Percentiles rank a stretch among this genome's conserved stretches.
Conservation (phyloP, 1,140 invertebrate genomes). For the Drosophila paulistorum region DNA sequence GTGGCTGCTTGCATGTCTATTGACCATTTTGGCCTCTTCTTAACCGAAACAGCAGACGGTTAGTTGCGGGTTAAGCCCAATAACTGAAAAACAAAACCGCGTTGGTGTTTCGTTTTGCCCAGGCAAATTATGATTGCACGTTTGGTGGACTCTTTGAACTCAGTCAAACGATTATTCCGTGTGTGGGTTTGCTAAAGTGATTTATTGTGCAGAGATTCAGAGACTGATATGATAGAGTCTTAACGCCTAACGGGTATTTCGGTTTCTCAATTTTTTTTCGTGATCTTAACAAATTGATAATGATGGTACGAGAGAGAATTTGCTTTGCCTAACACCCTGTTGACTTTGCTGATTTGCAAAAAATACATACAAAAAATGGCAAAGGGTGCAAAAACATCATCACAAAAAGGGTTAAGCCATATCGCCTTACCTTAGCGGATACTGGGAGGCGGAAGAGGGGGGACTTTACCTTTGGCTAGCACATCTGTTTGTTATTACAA, state of each 20-base stretch:
- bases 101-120: constrained; percentile 35
- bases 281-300: constrained; percentile 62
- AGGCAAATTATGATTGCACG: constrained; percentile 66
- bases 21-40: constrained; percentile 49
- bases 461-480: background rate
- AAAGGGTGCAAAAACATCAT: constrained; percentile 28
- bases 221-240: constrained; percentile 35
- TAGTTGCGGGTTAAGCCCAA: constrained; percentile 51
- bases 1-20: constrained; percentile 58
- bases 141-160: constrained; percentile 58
- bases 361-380: constrained; percentile 16
- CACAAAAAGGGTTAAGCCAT: constrained; percentile 55
- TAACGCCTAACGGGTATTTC: constrained; percentile 66
- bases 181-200: constrained; percentile 60
- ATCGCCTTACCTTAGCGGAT: constrained; percentile 54
- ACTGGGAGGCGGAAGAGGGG: background rate
- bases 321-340: constrained; percentile 31
- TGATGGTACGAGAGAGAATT: constrained; percentile 20
- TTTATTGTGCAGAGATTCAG: constrained; percentile 48
- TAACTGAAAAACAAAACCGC: constrained; percentile 21
- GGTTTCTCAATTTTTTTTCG: constrained; percentile 11
- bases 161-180: constrained; percentile 33
- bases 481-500: constrained; percentile 34
- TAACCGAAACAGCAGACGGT: constrained; percentile 19
- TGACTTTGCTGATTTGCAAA: constrained; percentile 71